Evolutionary conservation across 2,888 invertebrate genomes (phyloP).

Genomic region (Brachylomia viminalis): DNA sequence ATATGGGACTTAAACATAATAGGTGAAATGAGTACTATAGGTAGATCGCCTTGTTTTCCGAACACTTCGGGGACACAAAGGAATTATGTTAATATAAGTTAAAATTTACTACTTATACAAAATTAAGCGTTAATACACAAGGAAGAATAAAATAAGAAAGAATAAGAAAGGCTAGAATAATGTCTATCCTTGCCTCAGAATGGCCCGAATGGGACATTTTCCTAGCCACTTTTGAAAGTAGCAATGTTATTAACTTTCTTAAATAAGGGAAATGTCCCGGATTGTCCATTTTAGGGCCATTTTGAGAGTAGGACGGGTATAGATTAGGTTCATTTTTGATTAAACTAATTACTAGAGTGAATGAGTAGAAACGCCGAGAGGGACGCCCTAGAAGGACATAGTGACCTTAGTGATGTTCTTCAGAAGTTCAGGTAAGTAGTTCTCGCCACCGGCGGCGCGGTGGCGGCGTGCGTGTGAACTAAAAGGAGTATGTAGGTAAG

Average conservation of each 20-base stretch:
- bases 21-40: no score
- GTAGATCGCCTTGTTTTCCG: no score
- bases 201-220: conserved; percentile 24
- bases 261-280: conserved; percentile 33
- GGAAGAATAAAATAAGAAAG: no score
- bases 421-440: neutral
- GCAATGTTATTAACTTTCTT: conserved; percentile 37
- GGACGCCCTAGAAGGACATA: neutral
- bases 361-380: neutral
- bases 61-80: no score
- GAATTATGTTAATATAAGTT: no score
- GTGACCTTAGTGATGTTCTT: neutral
- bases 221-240: conserved; percentile 15
- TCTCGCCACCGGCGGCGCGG: no score
- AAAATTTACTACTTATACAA: no score
- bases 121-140: no score
- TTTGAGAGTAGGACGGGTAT: conserved; percentile 14
- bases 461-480: no score
- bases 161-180: no score
- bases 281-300: conserved; percentile 31
- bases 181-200: conserved; percentile 30
- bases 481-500: no score
- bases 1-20: no score
- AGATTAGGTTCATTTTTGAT: neutral
- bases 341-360: neutral